These are phyloP conservation scores for Lates calcarifer DNA, from an alignment of 2,113 vertebrate species.

Conservation along the genomic window DNA sequence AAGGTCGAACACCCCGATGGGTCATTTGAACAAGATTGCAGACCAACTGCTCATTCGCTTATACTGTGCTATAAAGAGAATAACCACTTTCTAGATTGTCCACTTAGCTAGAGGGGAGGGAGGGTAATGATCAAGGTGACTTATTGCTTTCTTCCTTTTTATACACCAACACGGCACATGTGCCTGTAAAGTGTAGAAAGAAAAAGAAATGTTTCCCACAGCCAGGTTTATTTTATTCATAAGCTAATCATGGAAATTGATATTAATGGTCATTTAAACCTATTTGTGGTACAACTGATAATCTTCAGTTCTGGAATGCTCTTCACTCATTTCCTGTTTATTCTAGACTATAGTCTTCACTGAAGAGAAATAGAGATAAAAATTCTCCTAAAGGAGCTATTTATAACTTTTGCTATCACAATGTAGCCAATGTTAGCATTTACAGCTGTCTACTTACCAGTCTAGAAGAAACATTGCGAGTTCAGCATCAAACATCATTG, in stretches of 20 bases:
- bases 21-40: slow-evolving; percentile 43
- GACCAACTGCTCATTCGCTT: slow-evolving; percentile 45
- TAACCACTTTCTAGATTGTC: slow-evolving; percentile 29
- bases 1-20: slow-evolving; percentile 33
- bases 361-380: slow-evolving; percentile 1
- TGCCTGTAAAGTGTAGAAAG: not conserved
- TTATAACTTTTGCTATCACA: too few species aligned
- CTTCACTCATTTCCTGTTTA: slow-evolving; percentile 5
- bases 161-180: not conserved
- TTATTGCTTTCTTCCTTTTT: slow-evolving; percentile 15
- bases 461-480: too few species aligned
- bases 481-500: too few species aligned
- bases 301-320: not conserved
- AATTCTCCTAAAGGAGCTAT: slow-evolving; percentile 13
- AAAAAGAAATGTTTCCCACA: not conserved
- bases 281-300: not conserved
- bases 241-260: not conserved
- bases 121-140: slow-evolving; percentile 12
- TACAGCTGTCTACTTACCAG: too few species aligned
- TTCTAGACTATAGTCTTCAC: not conserved
- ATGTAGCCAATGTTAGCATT: too few species aligned
- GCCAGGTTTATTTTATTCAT: not conserved
- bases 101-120: slow-evolving; percentile 7
- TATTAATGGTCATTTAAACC: not conserved
- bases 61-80: slow-evolving; percentile 30